phyloP scores from a whole-genome alignment of 2,797 vertebrate genomes.

The Coccyzus lansbergi region DNA sequence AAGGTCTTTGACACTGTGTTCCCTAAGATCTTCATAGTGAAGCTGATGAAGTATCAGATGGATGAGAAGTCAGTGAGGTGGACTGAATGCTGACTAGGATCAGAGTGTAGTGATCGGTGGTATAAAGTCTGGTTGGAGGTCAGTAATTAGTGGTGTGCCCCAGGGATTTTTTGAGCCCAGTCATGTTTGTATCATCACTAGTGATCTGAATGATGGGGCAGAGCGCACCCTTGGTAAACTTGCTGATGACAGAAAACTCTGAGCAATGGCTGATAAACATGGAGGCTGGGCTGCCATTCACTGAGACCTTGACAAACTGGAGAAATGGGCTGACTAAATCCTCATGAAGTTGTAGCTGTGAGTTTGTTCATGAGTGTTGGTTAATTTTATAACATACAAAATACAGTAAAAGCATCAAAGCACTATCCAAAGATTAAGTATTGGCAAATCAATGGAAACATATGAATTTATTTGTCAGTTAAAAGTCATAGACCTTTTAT shows the following conservation, averaged over 20 bases:
- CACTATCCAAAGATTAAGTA: neutral
- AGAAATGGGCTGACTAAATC: neutral
- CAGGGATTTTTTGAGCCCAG: neutral
- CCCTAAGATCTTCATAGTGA: neutral
- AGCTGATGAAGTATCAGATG: neutral
- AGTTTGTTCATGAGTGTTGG: neutral
- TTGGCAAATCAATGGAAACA: neutral
- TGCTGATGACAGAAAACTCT: neutral
- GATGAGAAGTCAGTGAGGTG: neutral
- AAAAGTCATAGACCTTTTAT: neutral
- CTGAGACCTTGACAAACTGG: neutral
- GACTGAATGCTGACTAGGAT: neutral
- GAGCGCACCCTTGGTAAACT: neutral
- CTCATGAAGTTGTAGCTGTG: neutral
- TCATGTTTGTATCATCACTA: neutral
- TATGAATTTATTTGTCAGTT: neutral
- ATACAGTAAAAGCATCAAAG: neutral
- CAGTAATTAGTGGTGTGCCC: neutral
- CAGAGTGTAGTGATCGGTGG: neutral
- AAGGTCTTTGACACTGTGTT: neutral
- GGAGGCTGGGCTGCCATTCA: neutral
- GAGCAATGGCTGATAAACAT: neutral
- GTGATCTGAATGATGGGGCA: neutral
- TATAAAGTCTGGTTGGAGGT: neutral
- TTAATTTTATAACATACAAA: constrained; percentile 8